A percentile compares a stretch with the other conserved stretches of the same genome.
These are phyloP conservation scores for Luperina nickerlii DNA, from an alignment of 2,888 invertebrate species.

Conservation along the genomic window DNA sequence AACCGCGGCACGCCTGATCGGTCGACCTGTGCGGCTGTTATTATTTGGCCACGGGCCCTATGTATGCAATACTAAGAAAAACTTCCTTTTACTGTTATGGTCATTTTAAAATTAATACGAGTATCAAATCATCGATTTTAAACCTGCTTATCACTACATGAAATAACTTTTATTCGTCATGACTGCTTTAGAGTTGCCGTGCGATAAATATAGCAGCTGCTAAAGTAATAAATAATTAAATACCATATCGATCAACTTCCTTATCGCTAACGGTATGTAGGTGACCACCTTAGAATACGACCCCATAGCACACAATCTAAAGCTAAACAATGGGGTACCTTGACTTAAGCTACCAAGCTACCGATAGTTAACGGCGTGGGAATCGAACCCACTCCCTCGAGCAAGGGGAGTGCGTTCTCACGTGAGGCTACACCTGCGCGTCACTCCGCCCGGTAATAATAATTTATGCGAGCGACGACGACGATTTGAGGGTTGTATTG, in stretches of 20 bases:
- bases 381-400: slow-evolving; percentile 52
- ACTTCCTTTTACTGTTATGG: neutral
- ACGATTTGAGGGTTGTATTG: slow-evolving; percentile 40
- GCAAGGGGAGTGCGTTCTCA: slow-evolving; percentile 68
- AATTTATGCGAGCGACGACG: slow-evolving; percentile 20
- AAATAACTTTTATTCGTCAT: neutral
- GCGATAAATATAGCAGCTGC: slow-evolving; percentile 7
- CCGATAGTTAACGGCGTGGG: slow-evolving; percentile 63
- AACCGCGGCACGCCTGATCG: no score
- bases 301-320: slow-evolving; percentile 25
- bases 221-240: neutral
- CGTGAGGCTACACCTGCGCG: slow-evolving; percentile 63
- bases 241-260: neutral
- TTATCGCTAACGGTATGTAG: slow-evolving; percentile 18
- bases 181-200: neutral
- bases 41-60: no score
- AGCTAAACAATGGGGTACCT: slow-evolving; percentile 48
- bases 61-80: neutral
- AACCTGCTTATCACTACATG: no score
- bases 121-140: neutral
- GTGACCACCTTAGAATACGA: slow-evolving; percentile 44
- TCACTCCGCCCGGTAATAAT: slow-evolving; percentile 64
- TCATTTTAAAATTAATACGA: neutral
- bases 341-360: slow-evolving; percentile 54
- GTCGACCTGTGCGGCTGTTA: no score